Evolutionary conservation across 2,888 invertebrate species (phyloP), one percentile per base, ranked within the genome.

Genomic region (Gortyna flavago): DNA sequence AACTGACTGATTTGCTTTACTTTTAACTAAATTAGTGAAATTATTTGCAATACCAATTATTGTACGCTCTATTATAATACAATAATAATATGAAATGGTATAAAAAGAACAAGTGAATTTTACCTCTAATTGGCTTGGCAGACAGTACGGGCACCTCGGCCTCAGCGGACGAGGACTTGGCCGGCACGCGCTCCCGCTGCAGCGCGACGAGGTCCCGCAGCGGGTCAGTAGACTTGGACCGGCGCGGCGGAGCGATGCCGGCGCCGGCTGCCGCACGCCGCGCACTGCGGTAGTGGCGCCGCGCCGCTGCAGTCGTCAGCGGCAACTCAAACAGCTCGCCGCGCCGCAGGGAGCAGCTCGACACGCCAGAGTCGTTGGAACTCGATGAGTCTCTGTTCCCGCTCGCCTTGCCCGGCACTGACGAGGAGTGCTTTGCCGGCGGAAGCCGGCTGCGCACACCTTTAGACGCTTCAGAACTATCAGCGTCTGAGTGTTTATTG

Each of bases 361-460:
- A 98, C 0, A 98, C 98, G 5, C 98, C 98, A 0, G 98, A 98
- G 93, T 98, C 98, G 91, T 98, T 98, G 41, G 98, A 98, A 90
- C 98, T 98, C 8, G 98, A 98, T 0, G 98, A 98, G 90, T 98
- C 98, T 32, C 98, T 96, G 90, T 98, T 98, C 44, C 97, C 97
- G 1, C 97, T 97, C 4, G 97, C 96, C 90, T 98, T 98, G 83
- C 98, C 98, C 4, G 98, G 98, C 29, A 98, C 98, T 71, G 94
- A 92, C 5, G 93, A 91, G 0, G 93, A 91, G 0, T 91, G 88
- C 32, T 88, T 89, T 4, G 89, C 79, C 18, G 85, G 90, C 13
- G 90, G 88, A 5, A 87, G 80, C 29, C 91, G 90, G 41, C 84
- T 85, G 18, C 89, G 85, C 0, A 75, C 78, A 8, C 89, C 91